Evolutionary conservation across 2,113 vertebrate species (phyloP), one percentile per base, ranked within the genome.

Genomic region (Alethe castanea): DNA sequence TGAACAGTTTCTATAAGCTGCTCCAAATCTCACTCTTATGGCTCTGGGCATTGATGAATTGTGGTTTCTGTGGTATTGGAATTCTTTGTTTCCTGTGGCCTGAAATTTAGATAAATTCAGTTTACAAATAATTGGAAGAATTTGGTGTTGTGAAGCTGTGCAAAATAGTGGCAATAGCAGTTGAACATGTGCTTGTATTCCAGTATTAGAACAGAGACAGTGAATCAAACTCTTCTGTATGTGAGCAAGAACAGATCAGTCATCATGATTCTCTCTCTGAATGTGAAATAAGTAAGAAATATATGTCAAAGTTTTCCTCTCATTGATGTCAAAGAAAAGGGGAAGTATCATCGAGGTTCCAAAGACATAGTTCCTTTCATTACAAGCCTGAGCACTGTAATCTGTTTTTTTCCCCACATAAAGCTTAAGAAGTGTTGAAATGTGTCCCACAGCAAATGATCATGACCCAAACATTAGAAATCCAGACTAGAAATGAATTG

Each of bases 311-410:
- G 14, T 60, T 74, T 76, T 35, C 8, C 5, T 82, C 52, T 69
- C 47, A 47, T 1, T 45, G 15, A 35, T 72, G 26, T 35, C 35
- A 52, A 60, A 65, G 52, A 47, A 84, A 79, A 29, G 16, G 11
- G 11, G 7, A 60, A 38, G 5, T 23, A 26, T 50, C 9, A 22
- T 13, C 0, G 0, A 44, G 31, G 8, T 54, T 86, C 35, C 38
- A 66, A 73, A 59, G 4, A 53, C 8, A 35, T 24, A 28, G 26
- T 11, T 62, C 10, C 52, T 77, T 87, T 74, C 19, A 26, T 56
- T 57, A 53, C 33, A 74, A 22, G 23, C 7, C 28, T 52, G 24
- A 69, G 7, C 16, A 70, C 25, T 52, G 24, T 25, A 54, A 56
- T 40, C 4, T 82, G 2, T 26, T 4, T 1, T 42, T 92, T 71